Percentiles rank a stretch among this genome's conserved stretches.
Conservation (phyloP, 2,113 vertebrate genomes). For the Anolis sagrei region DNA sequence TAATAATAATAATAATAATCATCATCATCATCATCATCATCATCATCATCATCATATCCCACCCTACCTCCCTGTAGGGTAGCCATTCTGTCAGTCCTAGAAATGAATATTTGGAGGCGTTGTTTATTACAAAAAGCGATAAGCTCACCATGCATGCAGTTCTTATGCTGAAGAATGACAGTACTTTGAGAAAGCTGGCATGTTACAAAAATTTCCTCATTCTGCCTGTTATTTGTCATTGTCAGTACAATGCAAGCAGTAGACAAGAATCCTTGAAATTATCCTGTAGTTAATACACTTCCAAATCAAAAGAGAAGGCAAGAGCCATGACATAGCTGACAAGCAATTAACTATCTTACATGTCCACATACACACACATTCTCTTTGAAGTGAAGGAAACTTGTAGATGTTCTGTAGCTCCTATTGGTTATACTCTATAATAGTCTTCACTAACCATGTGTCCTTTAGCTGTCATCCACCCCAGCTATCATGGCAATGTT, state of each 20-base stretch:
- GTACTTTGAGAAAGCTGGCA: background rate
- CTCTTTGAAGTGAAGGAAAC: too few relatives aligned
- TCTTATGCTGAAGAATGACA: background rate
- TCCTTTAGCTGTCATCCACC: too few relatives aligned
- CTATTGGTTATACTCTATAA: too few relatives aligned
- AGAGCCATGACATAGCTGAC: constrained; percentile 7
- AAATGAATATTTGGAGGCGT: background rate
- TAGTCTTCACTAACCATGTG: too few relatives aligned
- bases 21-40: too few relatives aligned
- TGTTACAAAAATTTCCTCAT: constrained; percentile 7
- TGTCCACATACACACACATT: background rate
- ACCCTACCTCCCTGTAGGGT: too few relatives aligned
- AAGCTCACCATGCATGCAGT: background rate
- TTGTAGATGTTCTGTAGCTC: too few relatives aligned
- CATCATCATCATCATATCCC: too few relatives aligned
- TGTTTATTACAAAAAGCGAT: background rate
- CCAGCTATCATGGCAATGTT: too few relatives aligned
- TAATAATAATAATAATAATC: too few relatives aligned
- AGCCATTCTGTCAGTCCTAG: background rate
- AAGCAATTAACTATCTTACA: constrained; percentile 34
- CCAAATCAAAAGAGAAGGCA: constrained; percentile 44
- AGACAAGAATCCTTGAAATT: constrained; percentile 42
- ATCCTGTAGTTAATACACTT: constrained; percentile 47
- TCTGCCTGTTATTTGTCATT: constrained; percentile 47
- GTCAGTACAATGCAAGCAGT: constrained; percentile 40